Base-by-base conservation (phyloP, 1,140 invertebrate genomes). In the Orussus abietinus region DNA sequence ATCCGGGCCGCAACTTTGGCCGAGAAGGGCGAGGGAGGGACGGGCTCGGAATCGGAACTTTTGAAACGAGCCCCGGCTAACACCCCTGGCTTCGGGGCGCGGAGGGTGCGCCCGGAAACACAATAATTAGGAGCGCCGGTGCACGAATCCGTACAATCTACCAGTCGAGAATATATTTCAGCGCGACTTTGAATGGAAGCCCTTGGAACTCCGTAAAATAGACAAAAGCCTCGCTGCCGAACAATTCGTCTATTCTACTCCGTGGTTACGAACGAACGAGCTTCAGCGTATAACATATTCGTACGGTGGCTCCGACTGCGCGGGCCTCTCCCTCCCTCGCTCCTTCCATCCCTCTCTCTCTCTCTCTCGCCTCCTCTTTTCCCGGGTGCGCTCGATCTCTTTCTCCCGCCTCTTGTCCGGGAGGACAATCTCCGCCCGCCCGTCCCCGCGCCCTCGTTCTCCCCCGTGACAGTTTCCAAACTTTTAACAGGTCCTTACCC, bases 241-340 rank as follows among this genome's bases (percentile, higher is more conserved):
- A 65, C 62, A 65, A 64, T 62, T 65, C 62, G 55, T 63, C 59
- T 63, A 65, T 65, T 65, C 62, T 65, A 54, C 59, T 57, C 50
- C 54, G 57, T 57, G 62, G 62, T 65, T 63, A 63, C 60, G 59
- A 62, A 49, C 61, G 62, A 60, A 61, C 61, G 61, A 64, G 59
- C 59, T 64, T 62, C 51, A 46, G 49, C 57, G 50, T 62, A 60
- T 61, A 57, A 65, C 59, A 62, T 62, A 62, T 64, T 64, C 57
- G 55, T 55, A 50, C 55, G 51, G 22, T 25, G 22, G 20, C 4
- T 22, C 28, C 26, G 28, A 12, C 39, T 35, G 13, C 36, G 30
- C 22, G 25, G 13, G 10, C 33, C 13, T 26, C 46, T 5, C 3
- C 29, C 20, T 33, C 32, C 4, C 35, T 26, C 38, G 20, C 28